Conservation (phyloP, 1,140 invertebrate species). For the Hyposmocoma kahamanoa region DNA sequence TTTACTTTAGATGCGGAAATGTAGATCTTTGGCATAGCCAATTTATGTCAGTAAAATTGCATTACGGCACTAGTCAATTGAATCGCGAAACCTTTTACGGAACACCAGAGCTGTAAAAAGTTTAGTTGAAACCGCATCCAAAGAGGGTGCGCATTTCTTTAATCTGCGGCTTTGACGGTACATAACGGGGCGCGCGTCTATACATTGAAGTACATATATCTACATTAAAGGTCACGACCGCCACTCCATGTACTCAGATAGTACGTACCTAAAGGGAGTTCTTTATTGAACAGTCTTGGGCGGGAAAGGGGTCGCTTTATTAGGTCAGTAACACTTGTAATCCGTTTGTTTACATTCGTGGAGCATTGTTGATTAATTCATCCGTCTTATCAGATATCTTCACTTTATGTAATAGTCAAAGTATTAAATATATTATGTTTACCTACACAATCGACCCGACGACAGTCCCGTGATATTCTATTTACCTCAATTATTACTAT, state of each 20-base stretch:
- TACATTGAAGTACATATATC: conserved; percentile 48
- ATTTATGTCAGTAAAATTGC: too few species aligned
- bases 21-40: too few species aligned
- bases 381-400: not conserved
- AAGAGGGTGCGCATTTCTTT: conserved; percentile 42
- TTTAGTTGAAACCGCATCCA: conserved; percentile 27
- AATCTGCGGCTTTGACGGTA: conserved; percentile 37
- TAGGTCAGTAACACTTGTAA: conserved; percentile 71
- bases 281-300: conserved; percentile 69
- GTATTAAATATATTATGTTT: not conserved
- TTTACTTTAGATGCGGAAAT: too few species aligned
- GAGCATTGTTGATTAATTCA: conserved; percentile 17
- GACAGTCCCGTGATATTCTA: too few species aligned
- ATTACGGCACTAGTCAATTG: too few species aligned
- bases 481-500: too few species aligned
- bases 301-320: conserved; percentile 68
- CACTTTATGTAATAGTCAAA: not conserved
- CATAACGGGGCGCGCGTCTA: conserved; percentile 49
- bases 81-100: too few species aligned
- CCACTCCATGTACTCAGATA: conserved; percentile 62
- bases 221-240: conserved; percentile 71
- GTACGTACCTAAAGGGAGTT: conserved; percentile 66
- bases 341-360: conserved; percentile 63
- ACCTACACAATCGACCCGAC: too few species aligned
- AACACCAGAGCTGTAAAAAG: too few species aligned